Base-by-base conservation (phyloP, 2,888 invertebrate genomes). In the Leucoma salicis region DNA sequence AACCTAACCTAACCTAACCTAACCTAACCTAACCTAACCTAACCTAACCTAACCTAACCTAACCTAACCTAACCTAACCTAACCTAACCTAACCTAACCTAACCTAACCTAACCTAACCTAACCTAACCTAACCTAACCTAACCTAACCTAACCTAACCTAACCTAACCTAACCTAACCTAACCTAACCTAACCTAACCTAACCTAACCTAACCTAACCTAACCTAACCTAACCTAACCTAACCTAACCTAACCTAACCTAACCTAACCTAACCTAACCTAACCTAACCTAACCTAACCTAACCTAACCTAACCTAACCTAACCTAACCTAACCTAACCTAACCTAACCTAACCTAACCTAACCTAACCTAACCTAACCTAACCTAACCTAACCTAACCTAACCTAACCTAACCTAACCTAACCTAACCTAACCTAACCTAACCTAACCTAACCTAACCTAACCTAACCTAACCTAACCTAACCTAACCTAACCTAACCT, bases 161-260 rank as follows among this genome's bases (percentile, higher is more conserved):
- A 45, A 32, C 46, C 43, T 31, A 31, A 31, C 31, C 31, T 31
- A 31, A 31, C 31, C 31, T 31, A 31, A 31, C 31, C 31, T 31
- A 31, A 31, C 31, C 31, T 31, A 31, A 31, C 31, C 31, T 31
- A 31, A 31, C 31, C 35, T 45, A 58, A 45, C 45, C 46, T 39
- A 58, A 43, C 49, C 49, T 43, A 58, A 43, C 57, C 53, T 42
- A 62, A 43, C 56, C 55, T 39, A 51, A 40, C 52, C 56, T 36
- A 54, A 41, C 60, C 44, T 39, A 58, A 40, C 57, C 46, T 39
- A 54, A 40, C 53, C 57, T 38, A 58, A 42, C 35, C 46, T 40
- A 43, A 47, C 38, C 47, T 32, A 40, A 16, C 46, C 33, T 34
- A 53, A 31, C 39, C 39, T 35, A 39, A 39, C 39, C 39, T 39